Conservation (phyloP, 1,140 invertebrate species). For the Philopotamus ludificatus region DNA sequence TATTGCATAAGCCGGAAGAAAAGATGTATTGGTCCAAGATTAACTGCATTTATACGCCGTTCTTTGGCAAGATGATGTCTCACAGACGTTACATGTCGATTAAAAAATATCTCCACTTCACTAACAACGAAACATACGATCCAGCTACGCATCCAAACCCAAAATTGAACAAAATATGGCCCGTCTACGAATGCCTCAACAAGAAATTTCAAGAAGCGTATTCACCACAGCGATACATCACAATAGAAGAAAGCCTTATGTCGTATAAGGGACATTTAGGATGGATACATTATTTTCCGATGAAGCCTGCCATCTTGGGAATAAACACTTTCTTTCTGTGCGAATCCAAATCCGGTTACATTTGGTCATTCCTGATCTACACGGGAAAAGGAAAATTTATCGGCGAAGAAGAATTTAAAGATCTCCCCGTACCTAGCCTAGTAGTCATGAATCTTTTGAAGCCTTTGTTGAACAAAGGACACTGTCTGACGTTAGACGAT, state of each 20-base stretch:
- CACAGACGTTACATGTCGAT: no score
- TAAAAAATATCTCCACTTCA: no score
- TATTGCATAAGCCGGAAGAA: not conserved
- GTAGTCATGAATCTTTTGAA: conserved; percentile 31
- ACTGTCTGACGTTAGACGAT: conserved; percentile 22
- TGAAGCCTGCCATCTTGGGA: conserved; percentile 9
- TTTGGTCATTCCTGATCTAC: conserved; percentile 21
- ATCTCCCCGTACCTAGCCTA: conserved; percentile 30
- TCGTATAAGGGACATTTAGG: conserved; percentile 21
- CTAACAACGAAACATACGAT: no score
- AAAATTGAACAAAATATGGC: no score
- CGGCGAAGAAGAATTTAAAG: conserved; percentile 16
- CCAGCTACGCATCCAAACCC: no score
- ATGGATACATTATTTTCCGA: conserved; percentile 22
- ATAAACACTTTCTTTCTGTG: conserved; percentile 30
- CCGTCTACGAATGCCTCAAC: no score
- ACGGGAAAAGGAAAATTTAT: conserved; percentile 28
- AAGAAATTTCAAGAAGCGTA: no score
- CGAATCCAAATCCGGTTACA: no score
- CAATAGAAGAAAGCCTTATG: no score
- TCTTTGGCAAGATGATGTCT: not conserved
- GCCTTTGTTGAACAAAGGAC: conserved; percentile 16
- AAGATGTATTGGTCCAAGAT: not conserved
- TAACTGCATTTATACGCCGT: not conserved
- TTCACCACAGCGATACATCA: no score